Evolutionary conservation across 2,797 vertebrate genomes (phyloP), one percentile per base, ranked within the genome.

Genomic region (Australoheros facetus): DNA sequence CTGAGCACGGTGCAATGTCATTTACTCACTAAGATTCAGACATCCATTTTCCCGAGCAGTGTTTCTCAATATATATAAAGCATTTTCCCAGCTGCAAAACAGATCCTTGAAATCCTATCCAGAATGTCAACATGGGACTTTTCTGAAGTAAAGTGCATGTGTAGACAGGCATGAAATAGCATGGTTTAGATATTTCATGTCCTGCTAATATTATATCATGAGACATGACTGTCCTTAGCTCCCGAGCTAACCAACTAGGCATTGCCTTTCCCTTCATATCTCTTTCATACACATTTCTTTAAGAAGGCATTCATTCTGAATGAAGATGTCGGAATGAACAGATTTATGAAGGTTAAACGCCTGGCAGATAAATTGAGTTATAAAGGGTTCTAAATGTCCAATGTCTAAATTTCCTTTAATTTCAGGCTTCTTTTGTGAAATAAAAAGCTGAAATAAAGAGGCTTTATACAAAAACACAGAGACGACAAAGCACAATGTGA

Each of bases 141-240:
- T 91, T 82, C 85, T 88, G 74, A 81, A 75, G 73, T 70, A 79
- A 87, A 60, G 81, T 66, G 39, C 51, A 71, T 88, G 90, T 88
- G 87, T 82, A 88, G 91, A 93, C 90, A 91, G 77, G 91, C 91
- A 92, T 93, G 90, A 94, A 94, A 95, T 94, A 91, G 91, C 84
- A 87, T 83, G 80, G 87, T 92, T 92, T 92, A 86, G 81, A 93
- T 92, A 89, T 93, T 88, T 93, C 90, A 87, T 91, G 84, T 93
- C 74, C 64, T 82, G 80, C 89, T 89, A 87, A 91, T 92, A 93
- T 92, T 78, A 92, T 78, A 92, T 91, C 83, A 89, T 89, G 87
- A 87, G 75, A 88, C 78, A 86, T 79, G 83, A 87, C 87, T 91
- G 83, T 87, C 79, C 82, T 85, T 88, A 90, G 82, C 86, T 86